Percentiles rank a stretch among this genome's conserved stretches.
phyloP scores from a whole-genome alignment of 2,797 vertebrate species.

The Tympanoctomys barrerae region DNA sequence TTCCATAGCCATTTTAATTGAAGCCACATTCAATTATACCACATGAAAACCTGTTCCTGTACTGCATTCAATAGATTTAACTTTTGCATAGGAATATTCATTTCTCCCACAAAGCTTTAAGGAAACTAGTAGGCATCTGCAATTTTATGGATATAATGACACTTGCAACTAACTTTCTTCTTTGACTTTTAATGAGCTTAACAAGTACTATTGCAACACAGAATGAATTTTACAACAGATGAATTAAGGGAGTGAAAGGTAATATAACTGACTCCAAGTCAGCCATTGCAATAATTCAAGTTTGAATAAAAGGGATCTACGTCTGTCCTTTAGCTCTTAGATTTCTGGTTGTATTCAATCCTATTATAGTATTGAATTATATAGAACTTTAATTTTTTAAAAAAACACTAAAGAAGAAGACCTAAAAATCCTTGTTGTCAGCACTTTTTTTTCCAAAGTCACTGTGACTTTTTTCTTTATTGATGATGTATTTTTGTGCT shows the following conservation, averaged over 20 bases:
- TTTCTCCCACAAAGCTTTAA: not conserved
- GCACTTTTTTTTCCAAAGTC: not conserved
- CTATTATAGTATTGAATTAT: not conserved
- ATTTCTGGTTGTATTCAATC: conserved; percentile 4
- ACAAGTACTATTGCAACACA: not conserved
- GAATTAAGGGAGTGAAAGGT: not conserved
- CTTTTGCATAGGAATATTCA: not conserved
- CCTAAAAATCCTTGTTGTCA: not conserved
- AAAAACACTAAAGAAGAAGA: not conserved
- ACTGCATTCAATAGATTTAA: not conserved
- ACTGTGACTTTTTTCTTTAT: not conserved
- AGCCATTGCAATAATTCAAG: not conserved
- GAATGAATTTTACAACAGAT: not conserved
- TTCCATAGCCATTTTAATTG: not conserved
- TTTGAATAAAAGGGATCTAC: not conserved
- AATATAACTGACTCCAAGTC: not conserved
- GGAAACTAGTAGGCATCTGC: not conserved
- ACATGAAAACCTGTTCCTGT: not conserved
- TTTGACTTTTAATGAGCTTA: not conserved
- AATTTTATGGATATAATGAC: not conserved
- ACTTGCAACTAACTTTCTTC: not conserved
- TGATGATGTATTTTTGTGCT: not conserved
- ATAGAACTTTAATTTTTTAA: not conserved
- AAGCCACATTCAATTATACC: not conserved
- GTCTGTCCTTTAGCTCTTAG: not conserved